phyloP scores from a whole-genome alignment of 2,797 vertebrate genomes.

The Poeciliopsis paucimaculata region DNA sequence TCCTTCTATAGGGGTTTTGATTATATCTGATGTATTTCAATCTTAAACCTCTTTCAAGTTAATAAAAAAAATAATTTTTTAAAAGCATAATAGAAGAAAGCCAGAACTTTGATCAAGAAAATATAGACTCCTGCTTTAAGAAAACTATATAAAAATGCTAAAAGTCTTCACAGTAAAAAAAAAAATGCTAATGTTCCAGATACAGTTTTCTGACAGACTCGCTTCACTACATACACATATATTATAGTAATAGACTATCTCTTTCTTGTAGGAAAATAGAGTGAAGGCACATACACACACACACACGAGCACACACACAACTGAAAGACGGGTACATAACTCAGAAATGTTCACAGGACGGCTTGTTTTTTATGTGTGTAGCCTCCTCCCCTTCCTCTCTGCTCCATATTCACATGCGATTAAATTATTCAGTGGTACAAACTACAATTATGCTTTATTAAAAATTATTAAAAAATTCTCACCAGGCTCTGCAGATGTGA shows the following conservation, averaged over 20 bases:
- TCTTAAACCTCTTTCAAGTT: neutral
- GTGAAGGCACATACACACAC: neutral
- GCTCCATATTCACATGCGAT: conserved; percentile 88
- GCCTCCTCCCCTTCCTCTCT: conserved; percentile 69
- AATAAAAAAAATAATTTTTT: neutral
- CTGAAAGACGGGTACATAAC: conserved; percentile 13
- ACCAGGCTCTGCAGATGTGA: conserved; percentile 90
- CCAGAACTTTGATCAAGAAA: neutral
- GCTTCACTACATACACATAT: neutral
- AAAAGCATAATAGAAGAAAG: neutral
- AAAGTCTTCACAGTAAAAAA: neutral
- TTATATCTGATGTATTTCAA: neutral
- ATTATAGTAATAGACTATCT: neutral
- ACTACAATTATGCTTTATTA: conserved; percentile 99
- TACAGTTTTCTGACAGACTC: neutral
- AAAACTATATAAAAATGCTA: neutral
- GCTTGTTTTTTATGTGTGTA: conserved; percentile 48
- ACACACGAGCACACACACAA: neutral
- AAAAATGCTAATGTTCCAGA: neutral
- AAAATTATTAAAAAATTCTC: conserved; percentile 98
- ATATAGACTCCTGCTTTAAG: neutral
- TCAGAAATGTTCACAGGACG: conserved; percentile 29
- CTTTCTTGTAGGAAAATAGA: conserved; percentile 8
- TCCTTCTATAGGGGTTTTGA: neutral
- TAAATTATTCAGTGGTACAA: conserved; percentile 99